These are phyloP conservation scores for Actinemys pallida DNA, from an alignment of 2,113 vertebrate genomes.

Conservation along the genomic window DNA sequence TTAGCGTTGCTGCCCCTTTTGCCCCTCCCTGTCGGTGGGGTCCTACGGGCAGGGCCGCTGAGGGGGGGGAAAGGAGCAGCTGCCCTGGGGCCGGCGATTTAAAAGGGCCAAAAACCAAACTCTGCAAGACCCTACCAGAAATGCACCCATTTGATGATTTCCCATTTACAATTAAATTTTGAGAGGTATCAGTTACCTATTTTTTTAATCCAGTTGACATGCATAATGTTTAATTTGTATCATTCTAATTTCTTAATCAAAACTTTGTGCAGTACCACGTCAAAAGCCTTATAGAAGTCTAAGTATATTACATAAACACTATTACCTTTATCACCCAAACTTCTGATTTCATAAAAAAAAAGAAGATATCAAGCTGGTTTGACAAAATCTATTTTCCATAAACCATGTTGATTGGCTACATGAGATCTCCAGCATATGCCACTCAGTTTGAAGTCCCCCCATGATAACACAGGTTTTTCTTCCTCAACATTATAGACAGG, in stretches of 20 bases:
- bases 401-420: neutral
- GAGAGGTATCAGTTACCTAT: neutral
- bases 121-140: neutral
- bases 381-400: neutral
- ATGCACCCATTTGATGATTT: neutral
- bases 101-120: neutral
- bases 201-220: neutral
- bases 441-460: no score
- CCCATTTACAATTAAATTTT: neutral
- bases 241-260: neutral
- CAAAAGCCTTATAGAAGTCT: neutral
- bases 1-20: no score
- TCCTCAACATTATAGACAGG: no score
- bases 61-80: no score
- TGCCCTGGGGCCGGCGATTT: no score
- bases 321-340: neutral
- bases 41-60: no score
- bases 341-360: neutral
- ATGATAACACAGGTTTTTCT: no score
- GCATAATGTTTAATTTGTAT: neutral
- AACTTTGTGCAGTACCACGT: neutral
- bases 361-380: neutral
- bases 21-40: no score
- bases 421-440: no score
- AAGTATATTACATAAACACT: neutral